These are phyloP conservation scores for Pterocles burchelli DNA, from an alignment of 2,113 vertebrate genomes.

Conservation along the genomic window DNA sequence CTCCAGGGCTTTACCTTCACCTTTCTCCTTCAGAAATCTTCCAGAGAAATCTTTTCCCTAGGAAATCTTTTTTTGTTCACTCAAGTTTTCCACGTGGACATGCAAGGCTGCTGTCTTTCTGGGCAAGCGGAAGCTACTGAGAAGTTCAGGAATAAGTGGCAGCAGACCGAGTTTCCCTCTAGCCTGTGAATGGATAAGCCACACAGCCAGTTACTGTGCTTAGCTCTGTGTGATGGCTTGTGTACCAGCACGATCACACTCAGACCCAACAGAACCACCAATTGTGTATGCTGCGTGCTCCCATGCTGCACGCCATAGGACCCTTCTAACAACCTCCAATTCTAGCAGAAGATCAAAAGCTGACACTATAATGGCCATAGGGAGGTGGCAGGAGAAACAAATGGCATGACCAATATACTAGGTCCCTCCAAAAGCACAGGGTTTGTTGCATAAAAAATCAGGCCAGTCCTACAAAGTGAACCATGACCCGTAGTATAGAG, in stretches of 20 bases:
- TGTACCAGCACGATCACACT: neutral
- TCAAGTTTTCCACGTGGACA: neutral
- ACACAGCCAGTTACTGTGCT: fast-evolving
- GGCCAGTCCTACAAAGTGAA: neutral
- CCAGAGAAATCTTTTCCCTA: neutral
- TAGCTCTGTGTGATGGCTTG: neutral
- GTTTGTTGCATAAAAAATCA: neutral
- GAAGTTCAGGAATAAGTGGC: neutral
- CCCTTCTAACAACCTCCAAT: neutral
- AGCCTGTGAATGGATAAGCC: neutral
- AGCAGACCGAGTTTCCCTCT: neutral
- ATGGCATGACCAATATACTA: neutral
- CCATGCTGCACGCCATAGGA: neutral
- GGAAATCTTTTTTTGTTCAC: neutral
- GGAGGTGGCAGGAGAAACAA: neutral
- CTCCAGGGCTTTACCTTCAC: neutral
- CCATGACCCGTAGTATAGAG: too few species aligned
- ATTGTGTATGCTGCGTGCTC: fast-evolving
- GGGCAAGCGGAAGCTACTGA: neutral
- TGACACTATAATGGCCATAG: neutral
- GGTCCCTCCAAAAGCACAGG: neutral
- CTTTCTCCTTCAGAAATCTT: neutral
- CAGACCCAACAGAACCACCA: neutral
- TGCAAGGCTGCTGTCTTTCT: neutral
- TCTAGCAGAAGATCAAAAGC: neutral